Conservation (phyloP, 2,797 vertebrate genomes). For the Siniperca scherzeri region DNA sequence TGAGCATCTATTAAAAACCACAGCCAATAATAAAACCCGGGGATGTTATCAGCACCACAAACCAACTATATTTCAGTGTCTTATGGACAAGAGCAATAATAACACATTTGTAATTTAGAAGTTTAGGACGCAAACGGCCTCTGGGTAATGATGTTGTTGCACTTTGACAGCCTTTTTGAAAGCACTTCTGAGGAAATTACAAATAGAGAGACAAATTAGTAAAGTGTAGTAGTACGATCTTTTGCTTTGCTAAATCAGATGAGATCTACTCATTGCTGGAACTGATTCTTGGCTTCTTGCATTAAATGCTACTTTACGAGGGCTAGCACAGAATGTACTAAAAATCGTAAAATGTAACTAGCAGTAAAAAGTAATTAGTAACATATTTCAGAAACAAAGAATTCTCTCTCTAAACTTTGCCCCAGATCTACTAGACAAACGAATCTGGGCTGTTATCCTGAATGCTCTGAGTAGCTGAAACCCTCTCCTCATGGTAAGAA, state of each 20-base stretch:
- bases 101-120: neutral
- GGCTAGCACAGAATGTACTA: neutral
- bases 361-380: neutral
- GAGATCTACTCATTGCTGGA: neutral
- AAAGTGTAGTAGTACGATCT: too few species aligned
- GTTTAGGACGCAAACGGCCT: neutral
- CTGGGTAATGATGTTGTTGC: neutral
- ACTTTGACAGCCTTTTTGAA: neutral
- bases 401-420: neutral
- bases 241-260: neutral
- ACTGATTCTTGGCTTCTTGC: neutral
- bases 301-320: neutral
- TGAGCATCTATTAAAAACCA: too few species aligned
- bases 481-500: neutral
- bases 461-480: neutral
- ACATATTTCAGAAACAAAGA: neutral
- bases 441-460: neutral
- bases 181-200: slow-evolving; percentile 4
- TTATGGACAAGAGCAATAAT: neutral
- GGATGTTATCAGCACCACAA: too few species aligned
- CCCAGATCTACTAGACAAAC: neutral
- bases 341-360: neutral
- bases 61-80: too few species aligned
- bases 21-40: neutral
- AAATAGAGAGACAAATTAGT: neutral